Conservation (phyloP, 2,888 invertebrate genomes). For the Protonemura montana region DNA sequence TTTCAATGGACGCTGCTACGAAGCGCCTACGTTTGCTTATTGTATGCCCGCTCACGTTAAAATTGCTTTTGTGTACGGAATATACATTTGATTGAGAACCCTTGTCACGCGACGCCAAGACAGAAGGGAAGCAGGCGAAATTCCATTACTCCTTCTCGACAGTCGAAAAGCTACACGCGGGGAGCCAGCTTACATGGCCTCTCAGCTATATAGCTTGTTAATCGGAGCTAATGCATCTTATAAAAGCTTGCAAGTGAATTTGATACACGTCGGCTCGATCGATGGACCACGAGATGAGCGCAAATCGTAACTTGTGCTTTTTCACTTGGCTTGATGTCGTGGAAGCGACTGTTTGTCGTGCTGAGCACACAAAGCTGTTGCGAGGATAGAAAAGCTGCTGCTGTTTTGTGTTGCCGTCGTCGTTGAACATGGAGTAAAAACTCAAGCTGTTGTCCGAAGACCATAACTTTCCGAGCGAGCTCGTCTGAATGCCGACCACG, state of each 20-base stretch:
- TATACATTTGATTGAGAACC: conserved; percentile 26
- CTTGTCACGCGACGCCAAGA: background rate
- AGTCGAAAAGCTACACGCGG: background rate
- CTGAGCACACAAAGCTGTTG: background rate
- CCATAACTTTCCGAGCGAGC: background rate
- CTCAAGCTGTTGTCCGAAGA: conserved; percentile 12
- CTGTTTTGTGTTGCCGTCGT: background rate
- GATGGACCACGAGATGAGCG: background rate
- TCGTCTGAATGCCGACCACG: background rate
- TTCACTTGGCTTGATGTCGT: background rate
- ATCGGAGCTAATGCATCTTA: conserved; percentile 5
- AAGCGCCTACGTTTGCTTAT: background rate
- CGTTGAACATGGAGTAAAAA: background rate
- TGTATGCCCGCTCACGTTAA: background rate
- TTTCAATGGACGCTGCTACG: background rate
- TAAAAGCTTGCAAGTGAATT: background rate
- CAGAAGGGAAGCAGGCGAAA: background rate
- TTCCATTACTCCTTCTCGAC: background rate
- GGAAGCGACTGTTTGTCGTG: background rate
- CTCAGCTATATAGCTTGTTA: background rate
- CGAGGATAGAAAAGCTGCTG: background rate
- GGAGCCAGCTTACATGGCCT: background rate
- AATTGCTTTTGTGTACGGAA: background rate
- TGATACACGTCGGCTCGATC: background rate
- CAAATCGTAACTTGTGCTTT: background rate